These are phyloP conservation scores for Rhinatrema bivittatum DNA, from an alignment of 2,797 vertebrate species.

Conservation along the genomic window DNA sequence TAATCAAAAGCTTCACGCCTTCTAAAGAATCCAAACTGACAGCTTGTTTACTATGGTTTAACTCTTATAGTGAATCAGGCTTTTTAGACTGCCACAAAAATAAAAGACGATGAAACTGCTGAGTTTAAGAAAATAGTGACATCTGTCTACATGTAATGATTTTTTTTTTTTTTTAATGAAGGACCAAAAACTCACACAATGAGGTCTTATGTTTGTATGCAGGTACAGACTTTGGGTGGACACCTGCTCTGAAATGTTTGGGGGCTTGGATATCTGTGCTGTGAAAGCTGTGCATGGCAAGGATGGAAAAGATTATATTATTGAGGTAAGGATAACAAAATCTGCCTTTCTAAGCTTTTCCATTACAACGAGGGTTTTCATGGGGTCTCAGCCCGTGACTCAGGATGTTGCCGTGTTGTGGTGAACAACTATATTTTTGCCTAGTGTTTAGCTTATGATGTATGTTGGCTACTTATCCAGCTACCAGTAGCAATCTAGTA, in stretches of 20 bases:
- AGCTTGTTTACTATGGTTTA: too few species aligned
- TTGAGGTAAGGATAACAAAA: conserved; percentile 71
- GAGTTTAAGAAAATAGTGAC: too few species aligned
- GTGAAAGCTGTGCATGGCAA: conserved; percentile 97
- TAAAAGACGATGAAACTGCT: too few species aligned
- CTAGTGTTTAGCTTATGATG: background rate
- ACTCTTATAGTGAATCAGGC: too few species aligned
- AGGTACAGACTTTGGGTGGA: conserved; percentile 96
- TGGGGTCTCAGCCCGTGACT: background rate
- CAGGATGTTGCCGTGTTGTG: conserved; percentile 8
- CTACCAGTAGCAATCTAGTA: conserved; percentile 23
- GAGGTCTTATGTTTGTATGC: too few species aligned
- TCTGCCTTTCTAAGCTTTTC: background rate
- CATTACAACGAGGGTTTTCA: background rate
- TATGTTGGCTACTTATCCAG: conserved; percentile 19
- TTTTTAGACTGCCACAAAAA: too few species aligned
- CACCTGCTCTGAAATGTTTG: conserved; percentile 87
- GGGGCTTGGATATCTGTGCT: conserved; percentile 92
- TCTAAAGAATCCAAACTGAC: too few species aligned
- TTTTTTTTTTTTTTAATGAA: too few species aligned
- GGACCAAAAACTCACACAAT: too few species aligned
- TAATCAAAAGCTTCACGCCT: too few species aligned
- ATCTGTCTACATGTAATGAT: too few species aligned
- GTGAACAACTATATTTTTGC: conserved; percentile 16
- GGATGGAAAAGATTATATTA: conserved; percentile 96